Evolutionary conservation across 2,797 vertebrate genomes (phyloP).

Genomic region (Huso huso): DNA sequence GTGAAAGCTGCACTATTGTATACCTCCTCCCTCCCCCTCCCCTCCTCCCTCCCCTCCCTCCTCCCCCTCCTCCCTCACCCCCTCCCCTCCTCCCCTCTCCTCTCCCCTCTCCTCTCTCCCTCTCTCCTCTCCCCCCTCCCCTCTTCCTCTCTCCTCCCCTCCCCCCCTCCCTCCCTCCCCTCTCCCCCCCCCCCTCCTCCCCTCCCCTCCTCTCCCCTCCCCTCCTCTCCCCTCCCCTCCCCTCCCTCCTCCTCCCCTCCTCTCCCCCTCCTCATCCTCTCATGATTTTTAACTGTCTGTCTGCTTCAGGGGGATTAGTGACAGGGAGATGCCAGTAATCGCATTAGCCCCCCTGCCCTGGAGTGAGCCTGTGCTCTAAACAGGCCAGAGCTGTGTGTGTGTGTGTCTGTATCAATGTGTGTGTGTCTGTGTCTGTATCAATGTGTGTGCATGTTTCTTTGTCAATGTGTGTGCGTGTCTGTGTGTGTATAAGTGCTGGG

Average conservation of each 20-base stretch:
- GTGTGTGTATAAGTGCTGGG: background rate
- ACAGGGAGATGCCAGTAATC: too few relatives aligned
- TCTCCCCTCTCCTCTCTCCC: background rate
- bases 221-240: too few relatives aligned
- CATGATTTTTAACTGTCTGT: conserved; percentile 35
- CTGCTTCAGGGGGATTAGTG: conserved; percentile 17
- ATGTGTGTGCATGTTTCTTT: background rate
- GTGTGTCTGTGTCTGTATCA: too few relatives aligned
- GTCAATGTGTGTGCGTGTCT: background rate
- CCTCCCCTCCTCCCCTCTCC: background rate
- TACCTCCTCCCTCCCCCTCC: background rate
- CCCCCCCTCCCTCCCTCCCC: conserved; percentile 8
- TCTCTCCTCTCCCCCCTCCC: conserved; percentile 4
- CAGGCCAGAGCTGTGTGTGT: too few relatives aligned
- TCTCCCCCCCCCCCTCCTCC: background rate
- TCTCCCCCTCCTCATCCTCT: background rate
- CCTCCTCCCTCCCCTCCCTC: conserved; percentile 10
- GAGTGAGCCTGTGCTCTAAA: too few relatives aligned
- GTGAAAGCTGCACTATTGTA: background rate
- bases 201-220: too few relatives aligned
- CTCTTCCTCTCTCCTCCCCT: background rate
- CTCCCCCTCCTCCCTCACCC: conserved; percentile 14
- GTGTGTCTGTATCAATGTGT: background rate
- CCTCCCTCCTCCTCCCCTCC: too few relatives aligned
- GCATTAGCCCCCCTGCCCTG: conserved; percentile 18